phyloP scores from a whole-genome alignment of 2,113 vertebrate species.

The Astur gentilis region DNA sequence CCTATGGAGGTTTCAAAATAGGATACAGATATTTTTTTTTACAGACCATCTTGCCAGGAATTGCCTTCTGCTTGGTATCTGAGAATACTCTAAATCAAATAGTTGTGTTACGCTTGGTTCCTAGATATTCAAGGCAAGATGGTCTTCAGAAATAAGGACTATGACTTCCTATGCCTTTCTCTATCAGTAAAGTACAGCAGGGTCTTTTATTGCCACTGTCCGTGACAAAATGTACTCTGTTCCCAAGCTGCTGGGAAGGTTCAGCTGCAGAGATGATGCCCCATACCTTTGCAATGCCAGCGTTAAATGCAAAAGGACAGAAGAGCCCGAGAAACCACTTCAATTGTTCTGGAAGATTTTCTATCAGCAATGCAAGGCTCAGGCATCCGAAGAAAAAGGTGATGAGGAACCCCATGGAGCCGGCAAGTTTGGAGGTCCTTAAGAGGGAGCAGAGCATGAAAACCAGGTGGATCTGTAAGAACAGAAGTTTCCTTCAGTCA shows the following conservation, averaged over 20 bases:
- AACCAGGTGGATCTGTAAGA: conserved; percentile 83
- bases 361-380: conserved; percentile 81
- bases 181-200: not conserved
- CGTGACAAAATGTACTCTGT: not conserved
- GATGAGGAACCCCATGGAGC: conserved; percentile 79
- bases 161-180: not conserved
- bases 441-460: conserved; percentile 88
- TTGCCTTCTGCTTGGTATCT: no score
- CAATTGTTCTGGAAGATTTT: conserved; percentile 74
- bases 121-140: not conserved
- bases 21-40: not conserved
- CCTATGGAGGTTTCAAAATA: accelerated
- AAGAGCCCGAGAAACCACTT: conserved; percentile 83
- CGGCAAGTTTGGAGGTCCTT: conserved; percentile 81
- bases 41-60: no score
- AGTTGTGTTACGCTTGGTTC: no score
- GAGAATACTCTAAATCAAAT: no score
- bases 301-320: conserved; percentile 87
- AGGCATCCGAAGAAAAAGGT: conserved; percentile 82
- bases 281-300: conserved; percentile 83
- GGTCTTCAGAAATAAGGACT: not conserved
- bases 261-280: not conserved
- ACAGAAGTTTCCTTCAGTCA: not conserved
- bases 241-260: not conserved
- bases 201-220: not conserved